Base-by-base conservation (phyloP, 1,140 invertebrate genomes). In the Lycorma delicatula region DNA sequence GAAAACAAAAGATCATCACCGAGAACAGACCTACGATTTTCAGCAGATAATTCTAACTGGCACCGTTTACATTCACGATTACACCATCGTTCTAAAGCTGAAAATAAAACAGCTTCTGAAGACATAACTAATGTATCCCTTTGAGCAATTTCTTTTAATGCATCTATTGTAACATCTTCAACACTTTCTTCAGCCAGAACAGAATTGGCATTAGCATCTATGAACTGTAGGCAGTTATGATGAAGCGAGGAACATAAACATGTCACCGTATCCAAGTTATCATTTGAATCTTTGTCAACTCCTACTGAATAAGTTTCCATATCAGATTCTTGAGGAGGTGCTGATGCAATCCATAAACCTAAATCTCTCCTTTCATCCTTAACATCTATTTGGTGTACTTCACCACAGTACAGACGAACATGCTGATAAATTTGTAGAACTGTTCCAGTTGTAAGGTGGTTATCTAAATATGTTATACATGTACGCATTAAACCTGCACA, bases 21-120 rank as follows among this genome's bases (percentile, higher is more conserved):
- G 0, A 87, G 69, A 3, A 83, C 77, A n/a, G 72, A 67, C 6
- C 85, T 73, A 47, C 80, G 79, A 63, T 84, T 85, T 7, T 66
- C 68, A 1, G 77, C 64, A 2, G 77, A 81, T 22, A 85, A 68
- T 56, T 85, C 82, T 26, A 81, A 63, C 26, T 83, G 80, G 25
- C 72, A 72, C 44, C 81, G 73, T 55, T 81, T 80, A 63, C 85
- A 87, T 50, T 82, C 78, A 4, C 81, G 79, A 20, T 77, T 79
- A 6, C 80, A 77, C 85, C 86, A 88, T 53, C 81, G 75, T 20
- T 79, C 75, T 34, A 86, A 61, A 3, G 83, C 82, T 12, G 72
- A 68, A 34, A 81, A 81, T 3, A 85, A 66, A 1, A 77, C 65
- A 1, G 74, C 70, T 64, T 85, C 83, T 44, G 71, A 75, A 0